A percentile compares a stretch with the other conserved stretches of the same genome.
phyloP scores from a whole-genome alignment of 2,888 invertebrate genomes.

The Philereme vetulata region DNA sequence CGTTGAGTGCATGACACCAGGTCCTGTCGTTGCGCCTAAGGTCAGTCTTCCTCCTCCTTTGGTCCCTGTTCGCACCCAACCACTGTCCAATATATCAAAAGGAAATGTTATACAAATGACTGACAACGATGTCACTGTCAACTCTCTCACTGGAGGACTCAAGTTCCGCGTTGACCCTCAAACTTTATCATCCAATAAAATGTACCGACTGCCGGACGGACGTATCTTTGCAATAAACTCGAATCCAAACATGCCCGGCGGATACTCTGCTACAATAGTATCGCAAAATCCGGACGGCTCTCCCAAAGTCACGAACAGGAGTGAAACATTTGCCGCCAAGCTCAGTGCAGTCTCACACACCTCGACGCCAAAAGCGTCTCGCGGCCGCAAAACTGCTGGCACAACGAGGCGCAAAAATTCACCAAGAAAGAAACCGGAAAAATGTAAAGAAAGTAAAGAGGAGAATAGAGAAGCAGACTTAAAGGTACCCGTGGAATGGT shows the following conservation, averaged over 20 bases:
- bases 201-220: constrained; percentile 80
- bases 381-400: constrained; percentile 6
- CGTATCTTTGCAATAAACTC: constrained; percentile 78
- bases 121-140: constrained; percentile 79
- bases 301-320: constrained; percentile 53
- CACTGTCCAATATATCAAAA: constrained; percentile 52
- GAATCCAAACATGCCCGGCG: constrained; percentile 78
- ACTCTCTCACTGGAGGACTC: constrained; percentile 72
- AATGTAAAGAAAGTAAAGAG: constrained; percentile 32
- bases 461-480: constrained; percentile 49
- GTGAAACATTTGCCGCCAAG: constrained; percentile 70
- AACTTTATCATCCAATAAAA: constrained; percentile 78
- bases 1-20: constrained; percentile 77
- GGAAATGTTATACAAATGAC: constrained; percentile 80
- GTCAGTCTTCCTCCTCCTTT: constrained; percentile 48
- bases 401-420: constrained; percentile 22
- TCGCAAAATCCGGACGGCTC: constrained; percentile 63
- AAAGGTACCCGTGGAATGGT: constrained; percentile 82
- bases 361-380: constrained; percentile 26
- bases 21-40: constrained; percentile 58
- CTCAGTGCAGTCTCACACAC: constrained; percentile 55
- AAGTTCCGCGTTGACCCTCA: constrained; percentile 80
- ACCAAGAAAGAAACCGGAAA: constrained; percentile 37
- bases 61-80: constrained; percentile 40
- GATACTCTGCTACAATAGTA: constrained; percentile 80